A percentile compares a stretch with the other conserved stretches of the same genome.
Conservation (phyloP, 2,888 invertebrate genomes). For the Fragum whitleyi region DNA sequence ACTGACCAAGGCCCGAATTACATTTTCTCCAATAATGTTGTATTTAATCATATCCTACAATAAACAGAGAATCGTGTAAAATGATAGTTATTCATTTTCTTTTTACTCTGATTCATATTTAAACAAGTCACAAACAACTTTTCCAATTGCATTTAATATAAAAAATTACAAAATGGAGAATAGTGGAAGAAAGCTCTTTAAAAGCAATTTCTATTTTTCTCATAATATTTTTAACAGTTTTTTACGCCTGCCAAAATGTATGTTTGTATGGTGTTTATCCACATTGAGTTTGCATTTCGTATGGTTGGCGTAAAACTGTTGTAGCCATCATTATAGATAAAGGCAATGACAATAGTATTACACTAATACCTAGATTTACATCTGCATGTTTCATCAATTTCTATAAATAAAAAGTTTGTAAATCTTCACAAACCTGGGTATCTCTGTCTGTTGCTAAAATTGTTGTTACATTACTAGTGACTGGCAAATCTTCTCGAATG, state of each 20-base stretch:
- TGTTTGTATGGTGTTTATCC: too few species aligned
- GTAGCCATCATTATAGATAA: too few species aligned
- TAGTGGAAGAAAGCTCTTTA: neutral
- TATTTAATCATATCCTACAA: conserved; percentile 71
- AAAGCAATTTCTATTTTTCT: neutral
- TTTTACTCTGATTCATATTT: too few species aligned
- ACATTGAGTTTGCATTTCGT: too few species aligned
- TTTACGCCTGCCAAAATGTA: neutral
- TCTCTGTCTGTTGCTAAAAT: conserved; percentile 74
- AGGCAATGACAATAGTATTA: too few species aligned
- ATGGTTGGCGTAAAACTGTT: too few species aligned
- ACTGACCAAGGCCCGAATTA: conserved; percentile 39
- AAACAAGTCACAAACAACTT: neutral
- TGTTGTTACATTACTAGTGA: conserved; percentile 46
- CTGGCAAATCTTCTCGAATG: conserved; percentile 69
- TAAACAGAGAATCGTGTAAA: conserved; percentile 10
- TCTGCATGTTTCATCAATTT: too few species aligned
- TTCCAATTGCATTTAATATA: neutral
- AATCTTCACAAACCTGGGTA: neutral
- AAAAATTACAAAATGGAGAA: neutral
- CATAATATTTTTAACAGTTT: neutral
- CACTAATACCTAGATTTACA: too few species aligned
- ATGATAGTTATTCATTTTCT: too few species aligned
- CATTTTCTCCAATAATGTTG: conserved; percentile 56
- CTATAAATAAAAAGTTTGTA: too few species aligned